Evolutionary conservation across 2,888 invertebrate species (phyloP), one percentile per base, ranked within the genome.

Genomic region (Rhingia campestris): DNA sequence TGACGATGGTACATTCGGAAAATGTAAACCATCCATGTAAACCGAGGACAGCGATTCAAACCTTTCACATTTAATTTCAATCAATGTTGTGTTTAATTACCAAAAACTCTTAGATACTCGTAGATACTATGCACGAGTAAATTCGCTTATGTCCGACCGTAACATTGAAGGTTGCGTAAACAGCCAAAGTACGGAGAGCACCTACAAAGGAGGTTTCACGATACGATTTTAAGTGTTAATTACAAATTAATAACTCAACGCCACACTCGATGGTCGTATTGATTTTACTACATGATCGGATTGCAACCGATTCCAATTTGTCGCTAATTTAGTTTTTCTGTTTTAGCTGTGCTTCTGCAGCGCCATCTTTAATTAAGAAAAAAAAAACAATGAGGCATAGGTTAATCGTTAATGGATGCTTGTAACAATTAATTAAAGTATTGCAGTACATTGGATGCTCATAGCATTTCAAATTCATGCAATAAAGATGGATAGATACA

Each of bases 51-150:
- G 4, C 35, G 12, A 12, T 33, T 10, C 6, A 33, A 53, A 7
- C 53, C 53, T 53, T 7, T 53, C 53, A 53, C 53, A 53, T 53
- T 53, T 35, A 10, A 33, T 33, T 33, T 6, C 10, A 53, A 53
- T 53, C 53, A 35, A 53, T 53, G 53, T 7, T 33, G 33, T n/a
- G 2, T n/a, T 47, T 47, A 22, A 37, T 37, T 7, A 41, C 4
- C 7, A 41, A 41, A 41, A 41, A 41, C 41, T 41, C 37, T 9
- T 7, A 9, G 6, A 41, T 10, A 10, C 9, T 41, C 4, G 41
- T 41, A 9, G 41, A 41, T 41, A 4, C 7, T 9, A 41, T 9
- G 10, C 10, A 41, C 37, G 37, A 37, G 9, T 37, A 43, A 12
- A 6, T 49, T n/a, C 30, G 49, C 30, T 49, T 49, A 10, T 22